Evolutionary conservation across 2,113 vertebrate genomes (phyloP).

Genomic region (Phrynosoma blainvillii): DNA sequence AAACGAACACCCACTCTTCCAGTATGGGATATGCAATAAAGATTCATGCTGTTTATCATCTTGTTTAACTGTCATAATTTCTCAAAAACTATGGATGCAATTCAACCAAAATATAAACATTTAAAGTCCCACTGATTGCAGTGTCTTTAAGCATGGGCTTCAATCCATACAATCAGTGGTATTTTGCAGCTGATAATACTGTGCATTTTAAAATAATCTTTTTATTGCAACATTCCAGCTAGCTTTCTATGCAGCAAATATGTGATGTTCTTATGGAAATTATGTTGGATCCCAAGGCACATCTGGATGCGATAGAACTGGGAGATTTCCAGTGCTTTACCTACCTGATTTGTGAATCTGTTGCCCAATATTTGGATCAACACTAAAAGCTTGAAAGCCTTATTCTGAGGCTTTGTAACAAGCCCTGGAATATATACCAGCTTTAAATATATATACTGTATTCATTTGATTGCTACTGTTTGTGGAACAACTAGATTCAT

Average conservation of each 20-base stretch:
- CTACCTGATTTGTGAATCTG: constrained; percentile 8
- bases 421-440: background rate
- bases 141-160: background rate
- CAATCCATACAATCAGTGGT: background rate
- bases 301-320: constrained; percentile 31
- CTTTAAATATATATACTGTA: background rate
- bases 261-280: constrained; percentile 4
- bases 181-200: background rate
- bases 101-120: background rate
- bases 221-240: background rate
- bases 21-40: too few relatives aligned
- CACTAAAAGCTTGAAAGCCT: constrained; percentile 3
- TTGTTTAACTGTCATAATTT: background rate
- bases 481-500: background rate
- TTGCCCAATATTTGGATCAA: background rate
- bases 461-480: background rate
- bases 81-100: background rate
- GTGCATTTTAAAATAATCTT: constrained; percentile 19
- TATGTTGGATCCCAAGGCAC: constrained; percentile 48
- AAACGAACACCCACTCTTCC: too few relatives aligned
- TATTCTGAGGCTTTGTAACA: background rate
- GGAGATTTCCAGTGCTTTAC: constrained; percentile 24
- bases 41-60: too few relatives aligned
- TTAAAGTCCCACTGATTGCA: background rate
- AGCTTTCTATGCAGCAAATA: constrained; percentile 41